Percentiles rank a stretch among this genome's conserved stretches.
Conservation (phyloP, 2,888 invertebrate species). For the Cacoxenus indagator region DNA sequence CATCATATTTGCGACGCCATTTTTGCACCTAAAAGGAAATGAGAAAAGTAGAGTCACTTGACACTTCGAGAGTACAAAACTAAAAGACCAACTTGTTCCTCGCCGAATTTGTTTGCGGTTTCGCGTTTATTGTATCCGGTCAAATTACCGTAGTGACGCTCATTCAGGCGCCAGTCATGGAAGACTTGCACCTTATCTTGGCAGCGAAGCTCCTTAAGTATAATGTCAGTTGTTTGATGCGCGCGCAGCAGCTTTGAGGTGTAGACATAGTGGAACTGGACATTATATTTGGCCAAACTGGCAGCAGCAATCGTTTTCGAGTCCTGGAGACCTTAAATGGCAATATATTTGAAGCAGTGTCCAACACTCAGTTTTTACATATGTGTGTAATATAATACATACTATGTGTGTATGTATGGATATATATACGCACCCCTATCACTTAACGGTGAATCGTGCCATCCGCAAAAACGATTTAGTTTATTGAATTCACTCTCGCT, state of each 20-base stretch:
- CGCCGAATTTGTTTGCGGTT: conserved; percentile 88
- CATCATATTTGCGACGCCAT: conserved; percentile 88
- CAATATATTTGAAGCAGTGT: neutral
- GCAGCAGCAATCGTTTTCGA: conserved; percentile 74
- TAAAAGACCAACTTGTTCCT: conserved; percentile 78
- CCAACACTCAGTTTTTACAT: neutral
- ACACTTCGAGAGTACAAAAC: neutral
- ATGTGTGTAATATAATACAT: neutral
- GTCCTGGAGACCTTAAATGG: conserved; percentile 57
- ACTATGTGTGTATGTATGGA: neutral
- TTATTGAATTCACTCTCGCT: conserved; percentile 84
- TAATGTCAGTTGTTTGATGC: conserved; percentile 79
- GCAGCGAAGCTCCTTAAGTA: conserved; percentile 79
- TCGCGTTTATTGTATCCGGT: conserved; percentile 89
- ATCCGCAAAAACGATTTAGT: conserved; percentile 81
- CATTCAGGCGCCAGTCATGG: conserved; percentile 87
- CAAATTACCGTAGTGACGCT: conserved; percentile 89
- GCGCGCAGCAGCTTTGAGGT: conserved; percentile 86
- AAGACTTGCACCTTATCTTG: conserved; percentile 75
- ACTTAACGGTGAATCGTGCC: conserved; percentile 80
- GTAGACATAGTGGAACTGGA: conserved; percentile 83
- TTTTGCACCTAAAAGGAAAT: conserved; percentile 75
- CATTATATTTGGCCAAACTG: conserved; percentile 78
- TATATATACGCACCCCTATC: conserved; percentile 74
- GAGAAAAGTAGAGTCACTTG: neutral